Base-by-base conservation (phyloP, 2,888 invertebrate genomes). In the Epicampocera succincta region DNA sequence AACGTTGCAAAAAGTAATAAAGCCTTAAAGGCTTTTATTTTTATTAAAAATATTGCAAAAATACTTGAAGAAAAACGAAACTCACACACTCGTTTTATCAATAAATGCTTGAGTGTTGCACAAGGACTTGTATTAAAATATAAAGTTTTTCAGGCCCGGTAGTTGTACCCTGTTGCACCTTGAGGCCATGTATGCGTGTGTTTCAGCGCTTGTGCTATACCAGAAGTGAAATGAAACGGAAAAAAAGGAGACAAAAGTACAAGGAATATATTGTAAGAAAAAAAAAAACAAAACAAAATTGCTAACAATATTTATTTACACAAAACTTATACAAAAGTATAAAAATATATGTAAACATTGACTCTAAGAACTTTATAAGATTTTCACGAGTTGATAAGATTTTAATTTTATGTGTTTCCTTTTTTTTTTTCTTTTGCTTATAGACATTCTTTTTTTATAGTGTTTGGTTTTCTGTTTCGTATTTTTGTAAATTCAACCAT, bases 341-440 rank as follows among this genome's bases (percentile, higher is more conserved):
- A 71, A 58, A 72, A 71, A 50, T 65, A 60, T 60, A 74, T 82
- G 82, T 82, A 82, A 82, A 82, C 82, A 78, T 60, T 40, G 69
- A 71, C 82, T 78, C 74, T 78, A 82, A 82, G 78, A 82, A 82
- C 78, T 75, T 82, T 82, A 82, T 78, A 82, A 78, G 82, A 82
- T 82, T 83, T 83, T 80, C 76, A 76, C 76, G 65, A 83, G 71
- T 78, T 83, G 83, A 83, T 83, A 83, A 77, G 83, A 80, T 80
- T 83, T 80, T 80, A 83, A 83, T 80, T 77, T 83, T 80, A 63
- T 69, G 40, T 21, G 33, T 71, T 50, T n/a, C n/a, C n/a, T n/a
- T 76, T 83, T 50, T 54, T 52, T 29, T 50, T 44, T 54, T 54
- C 15, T 42, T 44, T n/a, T 15, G n/a, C n/a, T 29, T 75, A 15